A percentile compares a stretch with the other conserved stretches of the same genome.
Conservation (phyloP, 2,888 invertebrate genomes). For the Crioceris asparagi region DNA sequence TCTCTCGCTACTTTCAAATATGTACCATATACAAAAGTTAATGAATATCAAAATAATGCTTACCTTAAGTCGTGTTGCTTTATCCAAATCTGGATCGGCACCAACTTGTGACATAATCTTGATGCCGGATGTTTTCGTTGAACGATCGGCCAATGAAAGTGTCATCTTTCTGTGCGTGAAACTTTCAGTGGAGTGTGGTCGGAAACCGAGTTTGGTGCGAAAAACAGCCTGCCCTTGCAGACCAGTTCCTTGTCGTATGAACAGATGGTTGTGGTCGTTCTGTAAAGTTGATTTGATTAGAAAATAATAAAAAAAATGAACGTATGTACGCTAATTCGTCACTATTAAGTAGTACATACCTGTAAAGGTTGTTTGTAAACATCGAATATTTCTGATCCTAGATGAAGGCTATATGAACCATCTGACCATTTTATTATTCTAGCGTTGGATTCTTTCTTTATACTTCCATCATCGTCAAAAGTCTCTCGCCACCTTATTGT, state of each 20-base stretch:
- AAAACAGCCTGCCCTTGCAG: slow-evolving; percentile 96
- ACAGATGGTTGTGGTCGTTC: slow-evolving; percentile 96
- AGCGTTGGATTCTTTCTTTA: slow-evolving; percentile 85
- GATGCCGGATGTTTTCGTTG: slow-evolving; percentile 87
- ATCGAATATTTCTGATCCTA: slow-evolving; percentile 97
- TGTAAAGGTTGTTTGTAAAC: slow-evolving; percentile 88
- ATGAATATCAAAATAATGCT: slow-evolving; percentile 7
- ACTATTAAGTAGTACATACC: slow-evolving; percentile 37
- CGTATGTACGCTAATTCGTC: background rate
- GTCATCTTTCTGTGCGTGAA: slow-evolving; percentile 99
- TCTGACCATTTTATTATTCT: slow-evolving; percentile 96
- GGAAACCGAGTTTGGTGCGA: slow-evolving; percentile 90
- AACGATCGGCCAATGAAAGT: slow-evolving; percentile 88
- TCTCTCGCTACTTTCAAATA: background rate
- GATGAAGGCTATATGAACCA: slow-evolving; percentile 91
- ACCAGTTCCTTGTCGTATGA: slow-evolving; percentile 95
- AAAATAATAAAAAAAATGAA: slow-evolving; percentile 3
- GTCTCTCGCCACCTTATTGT: slow-evolving; percentile 90
- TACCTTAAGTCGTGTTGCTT: slow-evolving; percentile 83
- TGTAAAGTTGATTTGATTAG: slow-evolving; percentile 24
- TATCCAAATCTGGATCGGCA: slow-evolving; percentile 87
- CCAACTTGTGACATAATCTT: slow-evolving; percentile 93
- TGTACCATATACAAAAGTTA: background rate
- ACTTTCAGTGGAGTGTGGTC: slow-evolving; percentile 97
- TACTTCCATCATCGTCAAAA: slow-evolving; percentile 71